A percentile compares a stretch with the other conserved stretches of the same genome.
Conservation (phyloP, 2,888 invertebrate genomes). For the Dusona sp. region DNA sequence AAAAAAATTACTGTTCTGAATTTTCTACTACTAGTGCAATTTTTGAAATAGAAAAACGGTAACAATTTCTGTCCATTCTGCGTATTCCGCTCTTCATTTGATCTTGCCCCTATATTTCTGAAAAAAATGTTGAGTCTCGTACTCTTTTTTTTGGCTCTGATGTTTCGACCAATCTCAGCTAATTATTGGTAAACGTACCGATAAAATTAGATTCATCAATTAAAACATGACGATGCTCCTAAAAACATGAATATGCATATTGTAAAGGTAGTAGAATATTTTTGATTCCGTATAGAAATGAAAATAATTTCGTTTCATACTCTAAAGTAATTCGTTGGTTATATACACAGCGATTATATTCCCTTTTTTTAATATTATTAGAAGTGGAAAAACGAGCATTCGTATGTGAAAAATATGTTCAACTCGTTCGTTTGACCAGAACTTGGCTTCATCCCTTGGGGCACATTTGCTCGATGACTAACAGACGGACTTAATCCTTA, state of each 20-base stretch:
- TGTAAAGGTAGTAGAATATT: not conserved
- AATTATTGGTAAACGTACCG: too few relatives aligned
- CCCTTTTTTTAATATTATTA: not conserved
- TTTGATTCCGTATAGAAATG: not conserved
- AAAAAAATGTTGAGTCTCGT: too few relatives aligned
- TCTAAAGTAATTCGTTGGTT: conserved; percentile 31
- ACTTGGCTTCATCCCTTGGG: conserved; percentile 22
- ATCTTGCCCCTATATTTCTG: too few relatives aligned
- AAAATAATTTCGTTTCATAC: not conserved
- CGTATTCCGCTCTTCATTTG: too few relatives aligned
- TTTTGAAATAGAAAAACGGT: too few relatives aligned
- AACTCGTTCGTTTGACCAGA: conserved; percentile 48
- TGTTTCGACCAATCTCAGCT: too few relatives aligned
- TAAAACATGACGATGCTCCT: not conserved
- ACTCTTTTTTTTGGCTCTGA: too few relatives aligned
- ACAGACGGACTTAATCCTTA: not conserved
- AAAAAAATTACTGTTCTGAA: too few relatives aligned
- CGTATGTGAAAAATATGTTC: conserved; percentile 53
- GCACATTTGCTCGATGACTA: not conserved
- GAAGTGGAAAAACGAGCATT: conserved; percentile 22
- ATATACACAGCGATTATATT: conserved; percentile 36
- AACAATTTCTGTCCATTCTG: too few relatives aligned
- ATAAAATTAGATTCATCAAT: too few relatives aligned
- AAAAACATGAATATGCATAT: not conserved
- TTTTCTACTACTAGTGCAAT: too few relatives aligned